Percentiles rank a stretch among this genome's conserved stretches.
phyloP scores from a whole-genome alignment of 2,888 invertebrate species.

The Siphlonurus alternatus region DNA sequence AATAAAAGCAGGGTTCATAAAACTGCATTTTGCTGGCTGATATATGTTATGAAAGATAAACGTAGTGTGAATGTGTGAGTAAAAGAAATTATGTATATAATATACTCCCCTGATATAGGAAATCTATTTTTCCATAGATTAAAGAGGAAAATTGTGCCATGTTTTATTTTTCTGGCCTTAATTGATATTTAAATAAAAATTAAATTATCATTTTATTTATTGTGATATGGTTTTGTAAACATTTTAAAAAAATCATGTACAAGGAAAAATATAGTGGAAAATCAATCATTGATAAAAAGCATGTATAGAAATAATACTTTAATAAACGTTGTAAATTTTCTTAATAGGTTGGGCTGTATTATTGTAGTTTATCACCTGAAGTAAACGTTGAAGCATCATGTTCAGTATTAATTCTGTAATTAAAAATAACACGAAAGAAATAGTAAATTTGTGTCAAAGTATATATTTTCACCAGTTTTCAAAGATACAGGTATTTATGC shows the following conservation, averaged over 20 bases:
- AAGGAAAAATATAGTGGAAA: conserved; percentile 1
- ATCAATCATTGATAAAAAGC: conserved; percentile 9
- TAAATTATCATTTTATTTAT: conserved; percentile 12
- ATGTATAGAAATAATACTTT: conserved; percentile 12
- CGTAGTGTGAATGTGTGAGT: no score
- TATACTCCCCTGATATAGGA: neutral
- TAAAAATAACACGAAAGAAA: no score
- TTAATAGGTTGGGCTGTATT: neutral
- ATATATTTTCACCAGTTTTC: no score
- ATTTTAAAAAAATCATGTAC: conserved; percentile 4
- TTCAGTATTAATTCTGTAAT: no score
- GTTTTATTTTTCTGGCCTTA: neutral
- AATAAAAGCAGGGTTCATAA: no score
- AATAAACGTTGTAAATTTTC: conserved; percentile 13
- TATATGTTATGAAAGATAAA: no score
- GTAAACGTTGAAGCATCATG: no score
- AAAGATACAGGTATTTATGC: no score
- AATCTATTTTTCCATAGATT: neutral
- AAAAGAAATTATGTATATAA: neutral
- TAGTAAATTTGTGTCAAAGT: no score
- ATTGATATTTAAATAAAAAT: conserved; percentile 6
- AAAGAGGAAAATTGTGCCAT: conserved; percentile 1
- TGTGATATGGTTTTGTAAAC: conserved; percentile 13
- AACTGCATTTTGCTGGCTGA: no score
- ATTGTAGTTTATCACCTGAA: neutral